Percentiles rank a stretch among this genome's conserved stretches.
Evolutionary conservation across 2,888 invertebrate genomes (phyloP).

Genomic region (Smittia sp.): DNA sequence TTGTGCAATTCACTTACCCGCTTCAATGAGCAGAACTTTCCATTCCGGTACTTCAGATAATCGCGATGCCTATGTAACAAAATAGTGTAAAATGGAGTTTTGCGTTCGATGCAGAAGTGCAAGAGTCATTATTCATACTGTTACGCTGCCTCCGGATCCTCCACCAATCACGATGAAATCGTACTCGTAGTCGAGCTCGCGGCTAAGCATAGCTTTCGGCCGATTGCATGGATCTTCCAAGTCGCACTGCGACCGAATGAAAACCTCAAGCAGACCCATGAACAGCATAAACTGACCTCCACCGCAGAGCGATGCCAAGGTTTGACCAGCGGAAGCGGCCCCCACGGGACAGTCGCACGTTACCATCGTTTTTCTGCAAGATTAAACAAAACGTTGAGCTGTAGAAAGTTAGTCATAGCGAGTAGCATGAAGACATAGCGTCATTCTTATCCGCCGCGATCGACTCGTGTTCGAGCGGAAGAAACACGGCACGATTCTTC

Average conservation of each 20-base stretch:
- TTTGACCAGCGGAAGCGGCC: slow-evolving; percentile 70
- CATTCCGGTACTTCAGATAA: slow-evolving; percentile 53
- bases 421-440: too few relatives aligned
- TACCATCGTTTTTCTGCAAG: slow-evolving; percentile 49
- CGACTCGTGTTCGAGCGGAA: too few relatives aligned
- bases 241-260: slow-evolving; percentile 81
- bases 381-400: too few relatives aligned
- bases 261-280: slow-evolving; percentile 84
- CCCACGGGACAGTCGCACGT: slow-evolving; percentile 77
- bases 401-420: too few relatives aligned
- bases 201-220: slow-evolving; percentile 56
- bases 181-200: slow-evolving; percentile 50
- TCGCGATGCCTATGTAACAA: slow-evolving; percentile 48
- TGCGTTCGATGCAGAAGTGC: background rate
- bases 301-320: slow-evolving; percentile 78
- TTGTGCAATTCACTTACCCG: slow-evolving; percentile 48
- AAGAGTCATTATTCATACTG: slow-evolving; percentile 42
- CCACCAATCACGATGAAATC: slow-evolving; percentile 54
- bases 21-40: slow-evolving; percentile 54
- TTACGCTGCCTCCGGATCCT: slow-evolving; percentile 53
- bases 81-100: slow-evolving; percentile 7
- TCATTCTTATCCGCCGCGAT: too few relatives aligned
- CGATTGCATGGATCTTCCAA: slow-evolving; percentile 82
- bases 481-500: too few relatives aligned
- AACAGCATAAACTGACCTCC: slow-evolving; percentile 84